Evolutionary conservation across 2,797 vertebrate species (phyloP).

Genomic region (Pogoniulus pusillus): DNA sequence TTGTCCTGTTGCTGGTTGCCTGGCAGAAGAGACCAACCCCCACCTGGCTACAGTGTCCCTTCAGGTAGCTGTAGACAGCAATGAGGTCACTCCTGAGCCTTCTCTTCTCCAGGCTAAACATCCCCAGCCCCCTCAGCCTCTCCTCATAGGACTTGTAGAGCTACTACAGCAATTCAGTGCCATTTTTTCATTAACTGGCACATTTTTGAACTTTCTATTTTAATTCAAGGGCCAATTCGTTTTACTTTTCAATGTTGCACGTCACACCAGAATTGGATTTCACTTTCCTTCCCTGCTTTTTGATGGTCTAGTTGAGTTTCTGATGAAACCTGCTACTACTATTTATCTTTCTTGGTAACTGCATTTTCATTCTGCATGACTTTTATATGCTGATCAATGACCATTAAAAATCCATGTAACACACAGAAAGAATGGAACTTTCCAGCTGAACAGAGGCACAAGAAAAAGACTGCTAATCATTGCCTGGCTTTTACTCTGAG

Average conservation of each 20-base stretch:
- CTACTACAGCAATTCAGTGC: not conserved
- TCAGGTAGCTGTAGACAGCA: too few species aligned
- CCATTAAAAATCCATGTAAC: not conserved
- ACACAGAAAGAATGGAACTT: not conserved
- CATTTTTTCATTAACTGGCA: not conserved
- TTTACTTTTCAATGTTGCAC: not conserved
- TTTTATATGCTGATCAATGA: not conserved
- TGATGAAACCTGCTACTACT: not conserved
- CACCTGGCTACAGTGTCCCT: too few species aligned
- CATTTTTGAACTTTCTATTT: not conserved
- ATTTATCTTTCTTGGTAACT: slow-evolving; percentile 20
- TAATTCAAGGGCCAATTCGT: not conserved
- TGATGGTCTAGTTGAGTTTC: not conserved
- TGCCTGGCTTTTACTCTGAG: not conserved
- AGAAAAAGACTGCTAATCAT: not conserved
- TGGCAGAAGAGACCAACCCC: too few species aligned
- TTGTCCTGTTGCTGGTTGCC: too few species aligned
- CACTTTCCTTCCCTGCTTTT: not conserved
- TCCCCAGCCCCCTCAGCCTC: too few species aligned
- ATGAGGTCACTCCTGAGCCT: too few species aligned
- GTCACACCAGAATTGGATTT: not conserved
- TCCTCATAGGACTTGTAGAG: too few species aligned
- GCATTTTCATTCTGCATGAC: not conserved
- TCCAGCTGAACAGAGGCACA: not conserved
- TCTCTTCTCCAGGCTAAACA: too few species aligned